phyloP scores from a whole-genome alignment of 2,797 vertebrate genomes.

The Chloroceryle inda region DNA sequence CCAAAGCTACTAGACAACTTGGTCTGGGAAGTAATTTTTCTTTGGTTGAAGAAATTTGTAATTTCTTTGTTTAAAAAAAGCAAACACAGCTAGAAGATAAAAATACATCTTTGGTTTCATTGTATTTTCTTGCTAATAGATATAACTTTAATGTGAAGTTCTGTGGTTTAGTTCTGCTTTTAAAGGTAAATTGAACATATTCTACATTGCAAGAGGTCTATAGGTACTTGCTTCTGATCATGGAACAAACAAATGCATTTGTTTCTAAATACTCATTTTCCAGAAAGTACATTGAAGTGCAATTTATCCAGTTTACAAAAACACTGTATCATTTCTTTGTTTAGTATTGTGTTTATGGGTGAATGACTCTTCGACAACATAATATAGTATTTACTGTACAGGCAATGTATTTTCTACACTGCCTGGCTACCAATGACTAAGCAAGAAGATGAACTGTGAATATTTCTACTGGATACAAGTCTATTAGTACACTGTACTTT shows the following conservation, averaged over 20 bases:
- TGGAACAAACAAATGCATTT: neutral
- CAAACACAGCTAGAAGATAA: neutral
- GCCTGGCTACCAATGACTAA: neutral
- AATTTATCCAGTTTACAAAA: slow-evolving; percentile 25
- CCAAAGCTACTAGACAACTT: neutral
- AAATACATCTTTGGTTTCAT: neutral
- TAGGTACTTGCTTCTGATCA: neutral
- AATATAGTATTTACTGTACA: slow-evolving; percentile 6
- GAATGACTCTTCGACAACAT: neutral
- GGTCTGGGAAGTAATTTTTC: neutral
- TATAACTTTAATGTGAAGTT: slow-evolving; percentile 6
- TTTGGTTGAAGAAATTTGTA: neutral
- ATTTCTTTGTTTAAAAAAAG: neutral
- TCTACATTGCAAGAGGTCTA: neutral
- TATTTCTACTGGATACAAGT: neutral
- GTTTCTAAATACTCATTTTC: slow-evolving; percentile 34
- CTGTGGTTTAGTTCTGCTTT: neutral
- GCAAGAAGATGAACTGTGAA: slow-evolving; percentile 39
- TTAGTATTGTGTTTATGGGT: slow-evolving; percentile 1
- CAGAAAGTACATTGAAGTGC: slow-evolving; percentile 27
- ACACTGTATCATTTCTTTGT: slow-evolving; percentile 20
- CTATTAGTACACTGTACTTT: slow-evolving; percentile 6
- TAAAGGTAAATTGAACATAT: neutral
- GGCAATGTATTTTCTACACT: neutral
- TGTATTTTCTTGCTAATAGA: neutral